Percentiles rank a stretch among this genome's conserved stretches.
Conservation (phyloP, 2,113 vertebrate genomes). For the Laterallus jamaicensis region DNA sequence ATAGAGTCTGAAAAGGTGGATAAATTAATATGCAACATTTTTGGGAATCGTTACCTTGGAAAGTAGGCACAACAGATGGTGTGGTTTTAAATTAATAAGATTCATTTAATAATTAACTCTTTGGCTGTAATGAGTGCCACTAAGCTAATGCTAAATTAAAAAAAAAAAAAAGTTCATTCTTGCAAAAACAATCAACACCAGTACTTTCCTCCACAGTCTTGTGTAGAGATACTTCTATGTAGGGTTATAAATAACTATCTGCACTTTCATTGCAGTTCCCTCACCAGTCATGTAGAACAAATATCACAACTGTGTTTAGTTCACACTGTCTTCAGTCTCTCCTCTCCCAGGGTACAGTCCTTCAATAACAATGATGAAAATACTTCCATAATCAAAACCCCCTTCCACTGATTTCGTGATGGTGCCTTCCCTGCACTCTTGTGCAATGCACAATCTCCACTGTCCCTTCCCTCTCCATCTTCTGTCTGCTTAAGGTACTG, state of each 20-base stretch:
- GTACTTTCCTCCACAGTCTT: background rate
- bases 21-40: background rate
- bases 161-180: background rate
- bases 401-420: background rate
- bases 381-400: background rate
- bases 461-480: background rate
- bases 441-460: background rate
- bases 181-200: background rate
- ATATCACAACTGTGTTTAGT: background rate
- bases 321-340: background rate
- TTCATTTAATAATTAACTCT: background rate
- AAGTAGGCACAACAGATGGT: background rate
- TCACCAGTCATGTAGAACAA: background rate
- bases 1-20: background rate
- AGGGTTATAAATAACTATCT: background rate
- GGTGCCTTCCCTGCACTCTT: background rate
- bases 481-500: background rate
- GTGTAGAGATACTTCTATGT: background rate
- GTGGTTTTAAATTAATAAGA: background rate
- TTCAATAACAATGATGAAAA: background rate
- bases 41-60: background rate
- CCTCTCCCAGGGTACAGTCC: background rate
- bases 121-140: background rate
- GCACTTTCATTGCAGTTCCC: background rate
- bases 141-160: background rate